These are phyloP conservation scores for Augochlora pura DNA, from an alignment of 1,140 invertebrate species.

Conservation along the genomic window DNA sequence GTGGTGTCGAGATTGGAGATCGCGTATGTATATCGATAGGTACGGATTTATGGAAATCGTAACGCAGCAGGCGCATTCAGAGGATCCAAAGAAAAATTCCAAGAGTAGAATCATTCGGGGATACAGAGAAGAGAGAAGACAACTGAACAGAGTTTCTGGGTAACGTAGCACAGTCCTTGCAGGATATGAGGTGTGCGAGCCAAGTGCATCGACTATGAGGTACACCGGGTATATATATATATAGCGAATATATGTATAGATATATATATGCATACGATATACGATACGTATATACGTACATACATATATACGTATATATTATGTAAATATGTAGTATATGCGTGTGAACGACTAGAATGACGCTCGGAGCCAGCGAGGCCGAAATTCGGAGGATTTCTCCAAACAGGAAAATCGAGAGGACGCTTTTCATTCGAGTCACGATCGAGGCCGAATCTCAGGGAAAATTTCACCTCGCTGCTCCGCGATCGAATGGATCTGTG, in stretches of 20 bases:
- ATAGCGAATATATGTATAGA: not conserved
- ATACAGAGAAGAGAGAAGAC: not conserved
- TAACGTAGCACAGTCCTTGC: conserved; percentile 69
- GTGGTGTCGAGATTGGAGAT: too few species aligned
- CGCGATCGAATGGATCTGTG: conserved; percentile 18
- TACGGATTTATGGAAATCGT: too few species aligned
- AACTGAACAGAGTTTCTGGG: conserved; percentile 48
- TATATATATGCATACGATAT: not conserved
- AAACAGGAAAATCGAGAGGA: not conserved
- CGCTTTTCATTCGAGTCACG: not conserved
- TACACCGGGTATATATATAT: conserved; percentile 20
- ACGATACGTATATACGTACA: not conserved
- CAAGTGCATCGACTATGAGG: conserved; percentile 66
- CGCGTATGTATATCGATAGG: too few species aligned
- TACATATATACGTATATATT: too few species aligned
- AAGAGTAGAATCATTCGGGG: not conserved
- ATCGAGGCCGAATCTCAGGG: not conserved
- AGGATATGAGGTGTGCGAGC: conserved; percentile 65
- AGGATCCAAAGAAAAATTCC: not conserved
- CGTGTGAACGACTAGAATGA: conserved; percentile 34
- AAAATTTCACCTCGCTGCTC: conserved; percentile 54
- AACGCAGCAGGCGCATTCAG: not conserved
- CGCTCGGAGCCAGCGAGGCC: conserved; percentile 52
- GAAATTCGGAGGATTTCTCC: conserved; percentile 30
- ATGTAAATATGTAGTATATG: not conserved